A percentile compares a stretch with the other conserved stretches of the same genome.
phyloP scores from a whole-genome alignment of 2,113 vertebrate species.

The Hippocampus comes region DNA sequence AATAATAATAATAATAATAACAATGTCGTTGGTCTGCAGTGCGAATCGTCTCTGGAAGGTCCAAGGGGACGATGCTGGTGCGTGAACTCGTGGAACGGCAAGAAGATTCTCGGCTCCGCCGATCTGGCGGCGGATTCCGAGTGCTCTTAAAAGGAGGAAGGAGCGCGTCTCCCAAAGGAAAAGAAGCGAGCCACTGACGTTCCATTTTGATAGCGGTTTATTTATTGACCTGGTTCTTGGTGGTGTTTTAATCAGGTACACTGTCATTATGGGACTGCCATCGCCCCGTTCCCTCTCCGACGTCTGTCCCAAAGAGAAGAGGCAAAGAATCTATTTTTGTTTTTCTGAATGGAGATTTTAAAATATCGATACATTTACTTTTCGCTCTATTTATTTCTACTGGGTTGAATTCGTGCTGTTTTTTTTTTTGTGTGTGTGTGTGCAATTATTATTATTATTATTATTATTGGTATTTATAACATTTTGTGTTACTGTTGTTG shows the following conservation, averaged over 20 bases:
- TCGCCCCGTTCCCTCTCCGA: conserved; percentile 25
- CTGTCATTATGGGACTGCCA: conserved; percentile 62
- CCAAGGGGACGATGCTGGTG: conserved; percentile 90
- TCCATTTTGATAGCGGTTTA: conserved; percentile 61
- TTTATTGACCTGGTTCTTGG: conserved; percentile 75
- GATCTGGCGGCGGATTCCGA: conserved; percentile 77
- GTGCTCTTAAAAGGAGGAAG: conserved; percentile 72
- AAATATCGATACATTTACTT: conserved; percentile 70
- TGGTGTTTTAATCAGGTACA: conserved; percentile 79
- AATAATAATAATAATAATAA: neutral
- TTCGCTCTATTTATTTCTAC: conserved; percentile 77
- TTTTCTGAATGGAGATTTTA: conserved; percentile 67
- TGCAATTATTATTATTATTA: conserved; percentile 39
- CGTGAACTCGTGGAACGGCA: conserved; percentile 85
- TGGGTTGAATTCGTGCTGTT: conserved; percentile 58
- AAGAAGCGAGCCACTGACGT: conserved; percentile 64
- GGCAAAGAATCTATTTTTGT: conserved; percentile 66
- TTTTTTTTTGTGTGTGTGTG: conserved; percentile 51
- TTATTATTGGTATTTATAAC: conserved; percentile 73
- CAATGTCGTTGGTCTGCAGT: conserved; percentile 68
- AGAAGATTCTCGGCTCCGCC: conserved; percentile 78
- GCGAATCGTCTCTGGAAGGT: conserved; percentile 85
- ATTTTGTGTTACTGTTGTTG: conserved; percentile 65
- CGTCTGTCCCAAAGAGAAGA: conserved; percentile 68
- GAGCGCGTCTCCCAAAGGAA: conserved; percentile 8